Percentiles rank a stretch among this genome's conserved stretches.
phyloP scores from a whole-genome alignment of 2,797 vertebrate species.

The Pseudocheirus occidentalis region DNA sequence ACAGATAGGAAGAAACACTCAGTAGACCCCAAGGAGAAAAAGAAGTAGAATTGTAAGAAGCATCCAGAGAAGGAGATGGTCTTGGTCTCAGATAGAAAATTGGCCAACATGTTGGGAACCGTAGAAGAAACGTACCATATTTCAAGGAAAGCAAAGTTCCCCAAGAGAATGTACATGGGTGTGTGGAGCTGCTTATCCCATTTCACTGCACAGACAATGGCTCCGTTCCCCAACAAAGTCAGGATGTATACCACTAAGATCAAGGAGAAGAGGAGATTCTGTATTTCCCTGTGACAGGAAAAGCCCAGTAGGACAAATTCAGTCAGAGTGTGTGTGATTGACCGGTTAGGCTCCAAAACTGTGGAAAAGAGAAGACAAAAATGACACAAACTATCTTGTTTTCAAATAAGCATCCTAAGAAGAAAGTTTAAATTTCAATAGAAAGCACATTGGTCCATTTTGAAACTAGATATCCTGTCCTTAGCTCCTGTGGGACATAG shows the following conservation, averaged over 20 bases:
- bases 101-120: conserved; percentile 69
- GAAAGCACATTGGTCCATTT: not conserved
- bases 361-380: conserved; percentile 36
- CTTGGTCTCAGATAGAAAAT: conserved; percentile 60
- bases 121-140: conserved; percentile 75
- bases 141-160: conserved; percentile 78
- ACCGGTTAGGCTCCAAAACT: conserved; percentile 58
- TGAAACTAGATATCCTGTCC: not conserved
- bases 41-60: conserved; percentile 79
- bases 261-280: conserved; percentile 40
- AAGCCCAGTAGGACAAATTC: conserved; percentile 72
- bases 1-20: conserved; percentile 75
- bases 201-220: conserved; percentile 66
- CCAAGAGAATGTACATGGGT: conserved; percentile 75
- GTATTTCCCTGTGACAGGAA: not conserved
- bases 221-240: conserved; percentile 64
- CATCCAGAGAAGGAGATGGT: conserved; percentile 75
- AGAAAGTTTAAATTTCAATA: not conserved
- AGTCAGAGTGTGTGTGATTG: conserved; percentile 54
- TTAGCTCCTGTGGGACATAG: not conserved
- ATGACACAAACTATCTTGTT: not conserved
- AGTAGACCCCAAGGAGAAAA: conserved; percentile 77
- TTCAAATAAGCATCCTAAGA: not conserved
- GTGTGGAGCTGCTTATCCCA: conserved; percentile 66
- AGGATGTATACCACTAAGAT: conserved; percentile 62